These are phyloP conservation scores for Thera obeliscata DNA, from an alignment of 2,888 invertebrate genomes.

Conservation along the genomic window DNA sequence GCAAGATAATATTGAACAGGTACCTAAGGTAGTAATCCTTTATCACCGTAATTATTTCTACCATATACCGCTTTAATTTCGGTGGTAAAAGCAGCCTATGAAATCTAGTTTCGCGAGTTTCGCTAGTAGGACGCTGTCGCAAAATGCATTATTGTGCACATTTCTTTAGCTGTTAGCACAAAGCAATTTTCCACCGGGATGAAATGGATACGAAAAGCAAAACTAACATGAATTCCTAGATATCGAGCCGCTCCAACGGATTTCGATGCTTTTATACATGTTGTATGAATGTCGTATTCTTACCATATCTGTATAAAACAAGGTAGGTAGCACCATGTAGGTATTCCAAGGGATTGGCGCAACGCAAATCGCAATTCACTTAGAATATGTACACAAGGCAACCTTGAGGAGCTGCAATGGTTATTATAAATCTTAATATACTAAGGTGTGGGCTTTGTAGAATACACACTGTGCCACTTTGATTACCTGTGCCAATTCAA, in stretches of 20 bases:
- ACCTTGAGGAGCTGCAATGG: constrained; percentile 21
- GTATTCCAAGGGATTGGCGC: constrained; percentile 21
- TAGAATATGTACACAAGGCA: constrained; percentile 18
- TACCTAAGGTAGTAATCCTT: too few relatives aligned
- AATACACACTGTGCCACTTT: background rate
- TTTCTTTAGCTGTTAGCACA: too few relatives aligned
- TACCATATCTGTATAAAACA: constrained; percentile 1
- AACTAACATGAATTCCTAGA: background rate
- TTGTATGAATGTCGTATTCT: constrained; percentile 7
- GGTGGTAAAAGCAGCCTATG: too few relatives aligned
- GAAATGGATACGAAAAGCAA: background rate
- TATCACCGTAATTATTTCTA: too few relatives aligned
- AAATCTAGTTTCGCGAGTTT: too few relatives aligned
- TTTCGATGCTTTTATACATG: background rate
- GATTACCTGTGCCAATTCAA: background rate
- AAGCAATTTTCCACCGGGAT: too few relatives aligned
- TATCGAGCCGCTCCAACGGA: background rate
- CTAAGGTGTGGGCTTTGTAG: constrained; percentile 19
- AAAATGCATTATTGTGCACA: too few relatives aligned
- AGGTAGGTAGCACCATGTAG: background rate
- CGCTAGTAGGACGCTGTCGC: too few relatives aligned
- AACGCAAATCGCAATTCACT: constrained; percentile 28
- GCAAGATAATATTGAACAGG: too few relatives aligned
- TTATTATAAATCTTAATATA: constrained; percentile 25
- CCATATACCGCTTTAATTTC: too few relatives aligned